Evolutionary conservation across 2,888 invertebrate species (phyloP), one percentile per base, ranked within the genome.

Genomic region (Agrotis exclamationis): DNA sequence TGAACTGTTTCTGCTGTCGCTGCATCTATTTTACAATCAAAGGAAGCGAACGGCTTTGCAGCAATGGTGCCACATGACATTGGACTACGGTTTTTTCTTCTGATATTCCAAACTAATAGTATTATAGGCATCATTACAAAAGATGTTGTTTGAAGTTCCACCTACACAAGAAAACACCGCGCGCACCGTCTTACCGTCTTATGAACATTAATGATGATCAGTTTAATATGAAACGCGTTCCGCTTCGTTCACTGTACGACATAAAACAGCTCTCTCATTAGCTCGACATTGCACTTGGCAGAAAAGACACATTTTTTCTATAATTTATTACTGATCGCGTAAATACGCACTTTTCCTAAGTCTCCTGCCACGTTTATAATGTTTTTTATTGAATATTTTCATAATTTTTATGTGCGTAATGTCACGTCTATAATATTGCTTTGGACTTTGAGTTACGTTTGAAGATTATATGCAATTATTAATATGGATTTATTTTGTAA

Each of bases 201-300:
- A n/a, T 45, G 47, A 58, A 56, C 57, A 66, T 66, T 74, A 67
- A 74, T 68, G 73, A 53, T 62, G 59, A 79, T 76, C 70, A 56
- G 47, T 74, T 64, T 63, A 74, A 82, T 79, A 79, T 59, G 73
- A 65, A 68, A 53, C 82, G 54, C 64, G 28, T 71, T 45, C 50
- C 69, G 79, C 67, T 22, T 28, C 44, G 73, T 63, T 80, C 59
- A 60, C 71, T 63, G 62, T 57, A 47, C 77, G 53, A 79, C 76
- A 80, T 63, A 65, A 70, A 70, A 76, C 80, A 76, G 74, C 74
- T 54, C 67, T 67, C 67, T 76, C 73, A 79, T 85, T 85, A 81
- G 63, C 48, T 59, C 62, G 78, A 80, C 81, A 76, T 65, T 84
- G 85, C 85, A 83, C 73, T 85, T 85, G 84, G 85, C 84, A 84